Base-by-base conservation (phyloP, 1,140 invertebrate genomes). In the Brachionus rotundiformis region DNA sequence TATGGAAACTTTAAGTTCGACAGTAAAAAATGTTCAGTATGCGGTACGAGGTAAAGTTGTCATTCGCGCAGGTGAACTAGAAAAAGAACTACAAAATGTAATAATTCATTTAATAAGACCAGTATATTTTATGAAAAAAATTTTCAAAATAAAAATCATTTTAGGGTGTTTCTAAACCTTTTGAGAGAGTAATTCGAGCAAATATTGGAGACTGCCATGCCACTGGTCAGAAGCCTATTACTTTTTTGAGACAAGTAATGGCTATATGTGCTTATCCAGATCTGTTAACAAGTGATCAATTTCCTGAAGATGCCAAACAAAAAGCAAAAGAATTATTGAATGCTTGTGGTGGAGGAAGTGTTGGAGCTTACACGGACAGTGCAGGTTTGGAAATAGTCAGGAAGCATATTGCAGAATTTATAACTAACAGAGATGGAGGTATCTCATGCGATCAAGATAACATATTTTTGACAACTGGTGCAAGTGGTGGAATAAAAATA, bases 131-230 rank as follows among this genome's bases (percentile, higher is more conserved):
- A 3, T 13, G 2, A 11, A 41, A 41, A 41, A 41, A 41, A 2
- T 10, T 49, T 19, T 5, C 7, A 19, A 49, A 3, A 23, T 49
- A 54, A 54, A 23, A 7, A 19, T 54, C 19, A 16, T 49, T 7
- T 8, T 7, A 54, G 47, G 47, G 47, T 0, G 47, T 54, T 16
- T 25, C 47, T 5, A 54, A 99, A 19, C 47, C 47, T 19, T 54
- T 54, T 19, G 47, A 54, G 7, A 54, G 47, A 54, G 47, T 99
- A n/a, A 95, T 98, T 84, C 93, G 94, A 85, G 95, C 96, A 1
- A 99, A 99, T 88, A 96, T 99, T 86, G 97, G 97, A 49, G 97
- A 99, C 90, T 96, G 95, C 83, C 97, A 99, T 90, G 97, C 97
- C 2, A 97, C 96, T 93, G 81, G 81, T 19, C 97, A 99, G 87